These are phyloP conservation scores for Rapana venosa DNA, from an alignment of 2,888 invertebrate species.

Conservation along the genomic window DNA sequence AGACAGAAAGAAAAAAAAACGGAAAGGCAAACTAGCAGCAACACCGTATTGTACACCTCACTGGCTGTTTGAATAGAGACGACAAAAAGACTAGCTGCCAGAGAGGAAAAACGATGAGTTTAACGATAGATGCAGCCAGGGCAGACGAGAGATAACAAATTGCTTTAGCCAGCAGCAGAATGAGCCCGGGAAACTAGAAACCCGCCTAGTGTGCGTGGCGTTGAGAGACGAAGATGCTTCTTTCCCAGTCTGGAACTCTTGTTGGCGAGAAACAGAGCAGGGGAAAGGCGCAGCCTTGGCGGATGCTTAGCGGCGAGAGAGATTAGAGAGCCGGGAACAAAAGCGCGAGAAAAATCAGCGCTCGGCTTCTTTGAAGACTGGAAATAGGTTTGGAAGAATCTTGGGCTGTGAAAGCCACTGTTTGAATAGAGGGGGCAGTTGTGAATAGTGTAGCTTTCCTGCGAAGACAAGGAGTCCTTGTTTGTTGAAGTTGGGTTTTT, in stretches of 20 bases:
- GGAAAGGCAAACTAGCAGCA: not conserved
- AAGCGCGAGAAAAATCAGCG: too few species aligned
- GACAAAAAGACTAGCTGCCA: not conserved
- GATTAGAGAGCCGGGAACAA: too few species aligned
- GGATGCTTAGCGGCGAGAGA: too few species aligned
- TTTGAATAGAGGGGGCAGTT: too few species aligned
- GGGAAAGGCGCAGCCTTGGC: not conserved
- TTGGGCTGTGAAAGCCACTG: too few species aligned
- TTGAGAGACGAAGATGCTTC: not conserved
- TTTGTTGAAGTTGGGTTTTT: too few species aligned
- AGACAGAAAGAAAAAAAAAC: not conserved
- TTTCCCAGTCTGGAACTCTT: too few species aligned
- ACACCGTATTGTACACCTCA: not conserved
- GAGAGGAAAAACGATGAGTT: slow-evolving; percentile 11
- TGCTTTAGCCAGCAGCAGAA: slow-evolving; percentile 36
- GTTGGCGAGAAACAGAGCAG: not conserved
- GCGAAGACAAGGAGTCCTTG: too few species aligned
- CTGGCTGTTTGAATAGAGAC: not conserved
- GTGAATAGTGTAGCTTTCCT: too few species aligned
- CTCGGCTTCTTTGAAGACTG: too few species aligned
- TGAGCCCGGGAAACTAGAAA: not conserved
- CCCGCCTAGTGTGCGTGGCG: not conserved
- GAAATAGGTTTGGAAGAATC: too few species aligned
- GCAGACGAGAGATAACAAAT: slow-evolving; percentile 26
- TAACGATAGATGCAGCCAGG: slow-evolving; percentile 22